Base-by-base conservation (phyloP, 1,140 invertebrate genomes). In the Drosophila oshimai region DNA sequence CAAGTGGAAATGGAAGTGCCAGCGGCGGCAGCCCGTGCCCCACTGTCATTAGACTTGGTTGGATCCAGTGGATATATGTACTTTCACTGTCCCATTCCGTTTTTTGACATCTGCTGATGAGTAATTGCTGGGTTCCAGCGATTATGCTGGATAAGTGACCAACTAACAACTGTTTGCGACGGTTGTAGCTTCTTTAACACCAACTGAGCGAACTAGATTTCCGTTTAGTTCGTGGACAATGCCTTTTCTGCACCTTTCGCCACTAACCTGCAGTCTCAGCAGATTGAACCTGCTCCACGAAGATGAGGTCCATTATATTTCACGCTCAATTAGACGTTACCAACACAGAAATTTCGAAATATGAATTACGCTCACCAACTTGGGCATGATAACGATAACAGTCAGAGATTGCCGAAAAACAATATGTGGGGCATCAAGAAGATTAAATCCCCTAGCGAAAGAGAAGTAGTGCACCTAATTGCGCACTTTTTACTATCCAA, bases 401-500 rank as follows among this genome's bases (percentile, higher is more conserved):
- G 9, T 18, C 7, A 0, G 4, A 68, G 33, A 67, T 68, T 53
- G 45, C 24, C 24, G 15, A 54, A 68, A 47, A 42, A 49, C n/a
- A 28, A 17, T 26, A 28, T 54, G 47, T 36, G 26, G 31, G 15
- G 6, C 46, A 69, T 34, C 10, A 31, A 12, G 6, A 17, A 33
- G 15, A 13, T 42, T 33, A 6, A 46, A 31, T 20, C 13, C 6
- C 7, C 7, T 3, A 7, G 24, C 7, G 29, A 20, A 18, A 13
- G 26, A 36, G 34, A 7, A 20, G 13, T 34, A 44, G 45, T 45
- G 44, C 29, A 68, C 45, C 22, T 71, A 71, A 71, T 71, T 61
- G 55, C 45, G 51, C 68, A 61, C 9, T 65, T 65, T 39, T 24
- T 49, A 37, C 41, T 41, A 24, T 22, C 10, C 26, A 22, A 65